These are phyloP conservation scores for Pseudomyrmex dendroicus DNA, from an alignment of 1,140 invertebrate genomes.

Conservation along the genomic window DNA sequence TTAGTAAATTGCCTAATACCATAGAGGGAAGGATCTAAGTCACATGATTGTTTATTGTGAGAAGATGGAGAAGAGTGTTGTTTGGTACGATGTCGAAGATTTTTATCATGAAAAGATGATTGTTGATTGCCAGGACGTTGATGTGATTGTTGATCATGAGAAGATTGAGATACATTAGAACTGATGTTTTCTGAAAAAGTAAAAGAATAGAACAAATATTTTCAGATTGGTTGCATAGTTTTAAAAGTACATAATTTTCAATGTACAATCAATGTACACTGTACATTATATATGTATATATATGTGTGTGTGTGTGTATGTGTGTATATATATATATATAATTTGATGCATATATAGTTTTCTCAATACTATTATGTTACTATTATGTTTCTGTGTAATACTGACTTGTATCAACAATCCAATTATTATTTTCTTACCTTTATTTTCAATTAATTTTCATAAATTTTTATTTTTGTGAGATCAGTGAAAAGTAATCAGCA, in stretches of 20 bases:
- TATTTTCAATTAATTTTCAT: not conserved
- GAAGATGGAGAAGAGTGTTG: too few species aligned
- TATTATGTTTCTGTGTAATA: too few species aligned
- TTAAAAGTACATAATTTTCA: not conserved
- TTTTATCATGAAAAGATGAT: too few species aligned
- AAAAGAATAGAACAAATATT: not conserved
- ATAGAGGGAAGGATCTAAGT: not conserved
- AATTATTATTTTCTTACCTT: not conserved
- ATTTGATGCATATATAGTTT: too few species aligned
- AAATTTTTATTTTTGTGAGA: not conserved
- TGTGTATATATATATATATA: too few species aligned
- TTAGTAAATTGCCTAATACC: not conserved
- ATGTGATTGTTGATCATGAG: not conserved
- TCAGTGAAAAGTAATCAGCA: not conserved
- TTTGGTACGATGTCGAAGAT: too few species aligned
- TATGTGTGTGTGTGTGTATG: too few species aligned
- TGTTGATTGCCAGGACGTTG: too few species aligned
- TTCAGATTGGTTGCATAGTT: slow-evolving; percentile 7
- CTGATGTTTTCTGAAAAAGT: not conserved
- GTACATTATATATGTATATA: too few species aligned
- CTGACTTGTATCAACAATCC: too few species aligned
- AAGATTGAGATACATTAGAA: not conserved
- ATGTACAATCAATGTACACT: not conserved
- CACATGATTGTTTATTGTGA: too few species aligned
- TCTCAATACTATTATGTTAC: too few species aligned